These are phyloP conservation scores for Trigoniulus corallinus DNA, from an alignment of 1,140 invertebrate species.

Conservation along the genomic window DNA sequence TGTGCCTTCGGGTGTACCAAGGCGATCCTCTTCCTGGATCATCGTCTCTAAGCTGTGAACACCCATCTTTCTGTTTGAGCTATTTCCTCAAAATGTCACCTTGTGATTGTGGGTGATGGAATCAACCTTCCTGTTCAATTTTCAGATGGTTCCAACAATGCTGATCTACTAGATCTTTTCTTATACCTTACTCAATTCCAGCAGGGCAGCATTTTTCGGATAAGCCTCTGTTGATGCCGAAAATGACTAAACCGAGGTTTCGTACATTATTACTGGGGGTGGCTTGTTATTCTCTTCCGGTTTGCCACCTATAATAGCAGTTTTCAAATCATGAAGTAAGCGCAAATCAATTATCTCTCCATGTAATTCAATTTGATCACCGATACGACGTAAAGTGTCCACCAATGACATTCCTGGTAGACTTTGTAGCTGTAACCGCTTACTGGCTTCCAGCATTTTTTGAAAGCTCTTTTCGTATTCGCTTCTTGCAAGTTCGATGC, in stretches of 20 bases:
- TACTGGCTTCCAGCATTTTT: conserved; percentile 30
- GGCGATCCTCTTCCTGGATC: too few relatives aligned
- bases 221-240: neutral
- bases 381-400: conserved; percentile 51
- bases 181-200: too few relatives aligned
- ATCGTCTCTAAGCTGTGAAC: too few relatives aligned
- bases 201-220: too few relatives aligned
- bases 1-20: too few relatives aligned
- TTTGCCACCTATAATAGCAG: neutral
- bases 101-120: too few relatives aligned
- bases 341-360: conserved; percentile 2
- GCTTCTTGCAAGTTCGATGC: conserved; percentile 69
- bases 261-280: neutral
- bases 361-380: conserved; percentile 41
- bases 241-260: neutral
- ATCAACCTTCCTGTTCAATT: too few relatives aligned
- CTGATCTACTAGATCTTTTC: too few relatives aligned
- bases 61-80: too few relatives aligned
- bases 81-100: too few relatives aligned
- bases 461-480: conserved; percentile 74
- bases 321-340: neutral
- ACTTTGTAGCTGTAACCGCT: conserved; percentile 35
- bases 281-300: neutral
- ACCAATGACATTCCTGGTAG: conserved; percentile 47
- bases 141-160: too few relatives aligned